Percentiles rank a stretch among this genome's conserved stretches.
Conservation (phyloP, 2,113 vertebrate genomes). For the Ailurus styani region DNA sequence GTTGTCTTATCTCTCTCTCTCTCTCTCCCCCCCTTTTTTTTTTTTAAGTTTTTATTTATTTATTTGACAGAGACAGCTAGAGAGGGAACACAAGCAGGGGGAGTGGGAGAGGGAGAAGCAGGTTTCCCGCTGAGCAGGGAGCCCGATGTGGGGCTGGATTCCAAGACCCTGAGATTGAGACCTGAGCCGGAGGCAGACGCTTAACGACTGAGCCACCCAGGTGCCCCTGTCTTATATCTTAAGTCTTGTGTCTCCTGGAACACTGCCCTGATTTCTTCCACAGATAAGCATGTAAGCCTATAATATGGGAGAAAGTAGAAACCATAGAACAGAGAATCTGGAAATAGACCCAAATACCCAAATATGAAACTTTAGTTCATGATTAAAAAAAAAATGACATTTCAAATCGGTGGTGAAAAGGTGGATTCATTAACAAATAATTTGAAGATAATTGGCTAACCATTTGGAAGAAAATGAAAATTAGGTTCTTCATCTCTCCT, state of each 20-base stretch:
- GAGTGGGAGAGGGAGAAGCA: too few relatives aligned
- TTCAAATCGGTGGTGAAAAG: not conserved
- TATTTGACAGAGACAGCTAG: too few relatives aligned
- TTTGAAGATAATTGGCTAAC: not conserved
- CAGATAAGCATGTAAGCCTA: not conserved
- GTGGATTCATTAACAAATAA: not conserved
- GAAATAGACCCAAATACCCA: not conserved
- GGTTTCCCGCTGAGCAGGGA: too few relatives aligned
- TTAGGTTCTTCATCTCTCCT: not conserved
- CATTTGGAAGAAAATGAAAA: constrained; percentile 13
- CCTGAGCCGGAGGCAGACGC: too few relatives aligned
- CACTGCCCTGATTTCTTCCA: not conserved
- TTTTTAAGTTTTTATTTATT: too few relatives aligned
- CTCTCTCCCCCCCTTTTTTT: too few relatives aligned
- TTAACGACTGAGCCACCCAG: too few relatives aligned
- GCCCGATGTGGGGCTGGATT: too few relatives aligned
- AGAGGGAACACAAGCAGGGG: too few relatives aligned
- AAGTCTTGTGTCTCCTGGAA: not conserved
- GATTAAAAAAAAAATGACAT: not conserved
- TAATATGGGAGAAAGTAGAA: not conserved
- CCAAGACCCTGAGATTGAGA: too few relatives aligned
- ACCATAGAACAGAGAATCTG: not conserved
- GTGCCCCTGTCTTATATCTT: not conserved
- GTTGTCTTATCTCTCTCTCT: too few relatives aligned
- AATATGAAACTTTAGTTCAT: constrained; percentile 11